phyloP scores from a whole-genome alignment of 2,113 vertebrate genomes.

The Bambusicola thoracicus region DNA sequence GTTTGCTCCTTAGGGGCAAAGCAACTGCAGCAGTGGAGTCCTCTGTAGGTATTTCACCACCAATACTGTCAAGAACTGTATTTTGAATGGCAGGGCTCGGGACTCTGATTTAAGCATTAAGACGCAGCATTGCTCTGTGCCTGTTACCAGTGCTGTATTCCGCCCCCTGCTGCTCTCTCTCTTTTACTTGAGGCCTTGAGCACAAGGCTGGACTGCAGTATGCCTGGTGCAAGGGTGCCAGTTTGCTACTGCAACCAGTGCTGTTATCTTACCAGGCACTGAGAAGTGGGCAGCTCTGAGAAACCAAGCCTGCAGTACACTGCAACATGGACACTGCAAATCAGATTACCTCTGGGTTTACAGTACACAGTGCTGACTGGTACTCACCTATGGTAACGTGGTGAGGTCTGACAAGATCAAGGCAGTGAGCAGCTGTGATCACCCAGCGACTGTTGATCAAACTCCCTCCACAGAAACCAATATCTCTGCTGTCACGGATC shows the following conservation, averaged over 20 bases:
- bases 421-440: conserved; percentile 85
- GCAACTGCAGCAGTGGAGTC: fast-evolving
- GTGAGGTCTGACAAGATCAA: conserved; percentile 62
- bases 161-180: no score
- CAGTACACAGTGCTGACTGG: fast-evolving
- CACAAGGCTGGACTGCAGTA: not conserved
- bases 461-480: conserved; percentile 84
- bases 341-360: no score
- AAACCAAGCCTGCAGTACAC: fast-evolving
- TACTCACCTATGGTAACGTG: conserved; percentile 80
- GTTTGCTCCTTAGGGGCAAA: not conserved
- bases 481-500: conserved; percentile 66
- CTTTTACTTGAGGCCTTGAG: not conserved
- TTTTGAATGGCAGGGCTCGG: not conserved
- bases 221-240: not conserved
- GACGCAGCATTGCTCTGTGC: not conserved
- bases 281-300: not conserved
- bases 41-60: fast-evolving
- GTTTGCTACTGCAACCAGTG: not conserved
- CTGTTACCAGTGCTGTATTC: not conserved
- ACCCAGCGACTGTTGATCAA: conserved; percentile 84
- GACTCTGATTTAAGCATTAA: not conserved
- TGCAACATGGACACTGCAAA: fast-evolving
- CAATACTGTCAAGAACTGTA: not conserved
- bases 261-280: fast-evolving